Conservation (phyloP, 2,797 vertebrate genomes). For the Heteromormyrus szaboi region DNA sequence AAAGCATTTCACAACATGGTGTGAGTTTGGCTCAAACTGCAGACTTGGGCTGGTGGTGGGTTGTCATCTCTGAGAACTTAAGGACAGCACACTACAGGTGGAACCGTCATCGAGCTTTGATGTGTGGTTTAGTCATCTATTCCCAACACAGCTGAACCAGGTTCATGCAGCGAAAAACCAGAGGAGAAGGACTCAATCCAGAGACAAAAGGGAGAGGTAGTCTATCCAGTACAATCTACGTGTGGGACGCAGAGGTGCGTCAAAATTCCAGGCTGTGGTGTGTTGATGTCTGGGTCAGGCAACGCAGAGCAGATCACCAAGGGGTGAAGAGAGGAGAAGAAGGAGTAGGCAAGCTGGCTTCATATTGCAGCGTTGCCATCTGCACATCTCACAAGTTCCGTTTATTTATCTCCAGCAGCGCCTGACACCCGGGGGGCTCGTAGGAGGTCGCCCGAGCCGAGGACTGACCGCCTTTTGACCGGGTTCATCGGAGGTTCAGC, state of each 20-base stretch:
- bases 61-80: neutral
- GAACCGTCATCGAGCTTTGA: neutral
- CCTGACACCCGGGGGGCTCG: conserved; percentile 1
- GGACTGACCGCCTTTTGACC: neutral
- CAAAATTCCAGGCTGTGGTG: conserved; percentile 25
- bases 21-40: neutral
- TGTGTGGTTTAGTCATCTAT: neutral
- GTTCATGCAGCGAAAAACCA: neutral
- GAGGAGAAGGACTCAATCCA: neutral
- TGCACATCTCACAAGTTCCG: conserved; percentile 12
- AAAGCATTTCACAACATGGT: neutral
- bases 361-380: neutral
- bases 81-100: neutral
- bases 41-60: neutral
- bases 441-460: neutral
- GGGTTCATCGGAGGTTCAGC: conserved; percentile 21
- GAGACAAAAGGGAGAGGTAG: neutral
- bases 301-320: conserved; percentile 29
- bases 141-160: neutral
- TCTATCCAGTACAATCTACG: neutral
- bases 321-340: conserved; percentile 5
- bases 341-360: neutral
- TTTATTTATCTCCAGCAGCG: conserved; percentile 1
- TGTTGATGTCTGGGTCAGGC: conserved; percentile 33
- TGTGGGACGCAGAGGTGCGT: conserved; percentile 11